Conservation (phyloP, 1,140 invertebrate genomes). For the Condylostylus longicornis region DNA sequence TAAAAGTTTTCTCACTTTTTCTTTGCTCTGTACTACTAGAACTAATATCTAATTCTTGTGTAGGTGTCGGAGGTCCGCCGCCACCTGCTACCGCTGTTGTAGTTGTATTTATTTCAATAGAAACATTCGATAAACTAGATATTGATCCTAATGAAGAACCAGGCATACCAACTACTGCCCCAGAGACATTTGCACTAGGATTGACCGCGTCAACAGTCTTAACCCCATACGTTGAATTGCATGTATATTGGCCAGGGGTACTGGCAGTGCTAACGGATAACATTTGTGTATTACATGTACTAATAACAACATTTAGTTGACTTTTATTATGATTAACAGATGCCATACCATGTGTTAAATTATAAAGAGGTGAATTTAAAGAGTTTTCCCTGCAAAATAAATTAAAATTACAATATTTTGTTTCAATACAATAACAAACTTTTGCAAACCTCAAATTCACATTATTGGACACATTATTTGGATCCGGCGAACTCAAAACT, state of each 20-base stretch:
- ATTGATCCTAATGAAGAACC: conserved; percentile 1
- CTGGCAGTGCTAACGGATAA: background rate
- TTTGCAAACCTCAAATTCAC: conserved; percentile 20
- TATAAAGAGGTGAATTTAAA: conserved; percentile 27
- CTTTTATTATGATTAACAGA: conserved; percentile 28
- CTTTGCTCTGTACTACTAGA: conserved; percentile 32
- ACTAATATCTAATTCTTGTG: conserved; percentile 33
- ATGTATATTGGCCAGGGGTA: conserved; percentile 11
- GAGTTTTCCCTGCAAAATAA: conserved; percentile 20
- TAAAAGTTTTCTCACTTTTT: conserved; percentile 36
- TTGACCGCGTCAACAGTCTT: conserved; percentile 18
- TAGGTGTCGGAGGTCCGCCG: conserved; percentile 38
- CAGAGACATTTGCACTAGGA: conserved; percentile 16
- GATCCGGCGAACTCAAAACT: too few species aligned
- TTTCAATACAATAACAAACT: background rate
- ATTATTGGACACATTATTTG: conserved; percentile 16
- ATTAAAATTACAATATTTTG: background rate
- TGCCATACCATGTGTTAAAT: conserved; percentile 25
- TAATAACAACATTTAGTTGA: conserved; percentile 13
- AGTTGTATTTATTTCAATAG: conserved; percentile 1
- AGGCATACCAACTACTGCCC: conserved; percentile 9
- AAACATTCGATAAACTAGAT: conserved; percentile 9
- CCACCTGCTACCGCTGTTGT: conserved; percentile 22
- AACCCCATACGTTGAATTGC: conserved; percentile 11
- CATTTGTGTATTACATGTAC: conserved; percentile 20